Percentiles rank a stretch among this genome's conserved stretches.
Conservation (phyloP, 2,113 vertebrate genomes). For the Chaetura pelagica region DNA sequence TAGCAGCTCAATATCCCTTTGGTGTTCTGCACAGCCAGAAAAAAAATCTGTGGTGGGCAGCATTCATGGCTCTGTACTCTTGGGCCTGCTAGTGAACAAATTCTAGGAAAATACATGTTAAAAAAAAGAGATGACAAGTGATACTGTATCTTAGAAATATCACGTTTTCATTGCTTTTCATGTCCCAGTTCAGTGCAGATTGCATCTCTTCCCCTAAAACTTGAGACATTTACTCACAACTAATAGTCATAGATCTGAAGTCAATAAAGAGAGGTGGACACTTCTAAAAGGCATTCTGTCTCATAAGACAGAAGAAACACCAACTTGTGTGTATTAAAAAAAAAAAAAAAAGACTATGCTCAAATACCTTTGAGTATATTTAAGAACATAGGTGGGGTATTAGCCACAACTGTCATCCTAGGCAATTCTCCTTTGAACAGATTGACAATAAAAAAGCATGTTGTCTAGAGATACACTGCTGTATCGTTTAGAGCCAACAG, state of each 20-base stretch:
- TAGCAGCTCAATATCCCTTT: background rate
- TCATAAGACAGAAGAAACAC: background rate
- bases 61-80: background rate
- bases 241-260: background rate
- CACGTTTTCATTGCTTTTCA: background rate
- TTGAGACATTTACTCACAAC: background rate
- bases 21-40: background rate
- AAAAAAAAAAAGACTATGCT: background rate
- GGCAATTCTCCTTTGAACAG: background rate
- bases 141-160: background rate
- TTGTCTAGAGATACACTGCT: background rate
- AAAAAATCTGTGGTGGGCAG: background rate
- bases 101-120: background rate
- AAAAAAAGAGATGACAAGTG: background rate
- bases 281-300: background rate
- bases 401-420: background rate
- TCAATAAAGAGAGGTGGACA: background rate
- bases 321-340: background rate
- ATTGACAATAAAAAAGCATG: accelerated
- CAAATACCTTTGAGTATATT: background rate
- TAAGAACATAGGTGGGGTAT: background rate
- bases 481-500: background rate
- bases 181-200: background rate
- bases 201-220: background rate
- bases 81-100: background rate